Percentiles rank a stretch among this genome's conserved stretches.
phyloP scores from a whole-genome alignment of 35 echinoderm and acorn worm species.

The Anneissia japonica region DNA sequence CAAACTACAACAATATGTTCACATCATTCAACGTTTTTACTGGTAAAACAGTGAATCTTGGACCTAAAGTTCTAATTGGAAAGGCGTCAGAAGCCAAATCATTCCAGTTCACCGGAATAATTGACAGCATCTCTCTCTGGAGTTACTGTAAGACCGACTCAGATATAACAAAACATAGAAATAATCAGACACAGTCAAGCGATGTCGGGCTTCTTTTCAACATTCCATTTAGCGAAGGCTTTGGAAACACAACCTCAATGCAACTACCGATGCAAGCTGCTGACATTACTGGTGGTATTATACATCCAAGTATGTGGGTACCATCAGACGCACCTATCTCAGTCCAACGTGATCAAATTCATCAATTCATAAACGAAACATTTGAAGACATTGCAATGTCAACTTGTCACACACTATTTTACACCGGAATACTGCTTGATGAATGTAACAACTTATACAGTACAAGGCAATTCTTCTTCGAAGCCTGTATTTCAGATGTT shows the following conservation, averaged over 20 bases:
- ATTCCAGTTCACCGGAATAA: background rate
- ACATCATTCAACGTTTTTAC: background rate
- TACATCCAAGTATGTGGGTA: background rate
- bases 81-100: background rate
- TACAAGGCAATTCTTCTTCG: background rate
- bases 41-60: background rate
- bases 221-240: background rate
- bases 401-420: background rate
- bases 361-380: background rate
- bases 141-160: background rate
- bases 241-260: background rate
- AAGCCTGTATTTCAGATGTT: background rate
- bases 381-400: background rate
- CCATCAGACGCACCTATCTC: background rate
- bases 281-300: background rate
- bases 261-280: background rate
- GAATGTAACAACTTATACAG: background rate
- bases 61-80: background rate
- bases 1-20: background rate
- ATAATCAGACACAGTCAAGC: background rate
- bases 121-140: background rate
- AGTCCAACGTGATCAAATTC: background rate
- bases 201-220: background rate
- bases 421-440: background rate
- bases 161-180: background rate